Base-by-base conservation (phyloP, 1,140 invertebrate species). In the Battus philenor region DNA sequence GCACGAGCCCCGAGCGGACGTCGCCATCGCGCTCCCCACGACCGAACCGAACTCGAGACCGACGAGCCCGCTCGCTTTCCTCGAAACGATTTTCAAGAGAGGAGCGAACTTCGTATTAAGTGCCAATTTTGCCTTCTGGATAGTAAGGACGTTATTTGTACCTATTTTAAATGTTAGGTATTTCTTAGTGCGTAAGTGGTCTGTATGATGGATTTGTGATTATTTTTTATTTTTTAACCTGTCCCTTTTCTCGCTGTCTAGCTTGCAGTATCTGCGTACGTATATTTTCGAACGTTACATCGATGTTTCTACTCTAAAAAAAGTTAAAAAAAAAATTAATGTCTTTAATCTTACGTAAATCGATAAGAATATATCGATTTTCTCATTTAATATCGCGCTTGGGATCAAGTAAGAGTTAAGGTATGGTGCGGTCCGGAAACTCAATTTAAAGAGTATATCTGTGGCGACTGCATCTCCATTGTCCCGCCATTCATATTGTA, bases 61-160 rank as follows among this genome's bases (percentile, higher is more conserved):
- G 43, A 10, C 27, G 27, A 27, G 22, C 46, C 15, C 48, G 30
- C 48, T 27, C 54, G 17, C 52, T 48, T 44, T 69, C 44, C 54
- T 70, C 44, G 62, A 64, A 50, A 63, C 59, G 18, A 33, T 73
- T 59, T 63, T 70, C 38, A 75, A 68, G 53, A 68, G 69, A 59
- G 72, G 70, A 70, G 65, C 62, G 65, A 64, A 76, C 73, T 77
- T 77, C 69, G 73, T 77, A 69, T 68, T 85, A 84, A 86, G 85
- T 87, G 85, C 83, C 83, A 86, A 86, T 87, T 85, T 87, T 87
- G 85, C 83, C 83, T 86, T 86, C 77, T 85, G 80, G 77, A 82
- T 86, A 77, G 71, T 84, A 64, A 84, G 76, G 74, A 82, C 72
- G 62, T 73, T 81, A 59, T 77, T 84, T 79, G 61, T 85, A 85